These are phyloP conservation scores for Cichladusa arquata DNA, from an alignment of 2,113 vertebrate species.

Conservation along the genomic window DNA sequence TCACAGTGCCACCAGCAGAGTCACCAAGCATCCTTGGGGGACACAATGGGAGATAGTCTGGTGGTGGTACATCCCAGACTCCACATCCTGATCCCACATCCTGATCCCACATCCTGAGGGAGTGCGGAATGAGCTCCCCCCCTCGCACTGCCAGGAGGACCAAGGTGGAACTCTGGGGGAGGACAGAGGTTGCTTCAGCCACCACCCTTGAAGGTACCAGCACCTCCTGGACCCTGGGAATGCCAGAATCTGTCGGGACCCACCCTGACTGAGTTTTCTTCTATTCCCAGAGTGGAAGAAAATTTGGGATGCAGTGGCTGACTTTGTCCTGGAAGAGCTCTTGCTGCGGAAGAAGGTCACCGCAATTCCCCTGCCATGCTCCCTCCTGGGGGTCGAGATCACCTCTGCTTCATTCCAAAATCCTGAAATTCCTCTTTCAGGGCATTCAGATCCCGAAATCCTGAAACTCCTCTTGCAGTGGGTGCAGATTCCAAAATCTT, in stretches of 20 bases:
- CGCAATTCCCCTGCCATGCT: background rate
- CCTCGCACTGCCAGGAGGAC: background rate
- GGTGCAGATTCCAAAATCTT: background rate
- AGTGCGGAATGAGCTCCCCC: background rate
- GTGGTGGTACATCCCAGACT: background rate
- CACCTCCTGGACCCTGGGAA: background rate
- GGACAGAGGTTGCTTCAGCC: background rate
- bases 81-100: background rate
- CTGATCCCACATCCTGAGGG: background rate
- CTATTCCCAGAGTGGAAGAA: background rate
- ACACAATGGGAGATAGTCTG: background rate
- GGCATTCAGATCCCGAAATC: background rate
- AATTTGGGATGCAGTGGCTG: background rate
- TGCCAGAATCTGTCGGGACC: background rate
- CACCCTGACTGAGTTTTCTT: background rate
- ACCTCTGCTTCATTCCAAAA: background rate
- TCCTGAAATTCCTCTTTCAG: background rate
- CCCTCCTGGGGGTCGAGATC: background rate
- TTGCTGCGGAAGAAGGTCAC: background rate
- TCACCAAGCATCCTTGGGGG: background rate
- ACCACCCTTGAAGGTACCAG: background rate
- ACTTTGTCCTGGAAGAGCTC: background rate
- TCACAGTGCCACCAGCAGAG: background rate
- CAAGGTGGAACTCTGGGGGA: background rate
- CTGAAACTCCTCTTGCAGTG: background rate